Base-by-base conservation (phyloP, 1,140 invertebrate species). In the Drosophila fuyamai region DNA sequence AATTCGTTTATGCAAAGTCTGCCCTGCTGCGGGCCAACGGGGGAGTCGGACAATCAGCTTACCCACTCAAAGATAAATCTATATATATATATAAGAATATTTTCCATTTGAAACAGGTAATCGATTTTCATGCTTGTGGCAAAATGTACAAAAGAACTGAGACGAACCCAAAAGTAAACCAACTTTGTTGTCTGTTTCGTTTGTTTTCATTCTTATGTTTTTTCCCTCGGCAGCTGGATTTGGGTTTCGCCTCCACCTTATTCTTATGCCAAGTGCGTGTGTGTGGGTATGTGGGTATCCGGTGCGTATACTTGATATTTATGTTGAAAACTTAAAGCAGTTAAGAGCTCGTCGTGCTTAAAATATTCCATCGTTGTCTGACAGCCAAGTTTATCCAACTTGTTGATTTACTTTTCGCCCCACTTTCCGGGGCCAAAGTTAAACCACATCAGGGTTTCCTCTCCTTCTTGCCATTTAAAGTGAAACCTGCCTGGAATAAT, bases 91-190 rank as follows among this genome's bases (percentile, higher is more conserved):
- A 32, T 48, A 74, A 59, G 72, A 59, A 57, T 77, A 74, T 88
- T 77, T 88, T 89, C 84, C 84, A 88, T 88, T 88, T 89, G 60
- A 71, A 71, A 89, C 81, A 88, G 84, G 84, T 88, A 88, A 88
- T 88, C 83, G 83, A 88, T 88, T 88, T 88, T 80, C 79, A 83
- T 88, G 83, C 83, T 88, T 88, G 86, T 88, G 83, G 83, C 84
- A 54, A 88, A 80, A 83, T 73, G 76, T 78, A 86, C 83, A 82
- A 88, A 84, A 84, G 56, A 75, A 71, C 46, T 46, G 48, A 66
- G 53, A 74, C 47, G 61, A 76, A 72, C 62, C 47, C 70, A 59
- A 76, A 76, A 58, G 61, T 73, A 74, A 84, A 81, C 48, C 79
- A 88, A 86, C 83, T 86, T 88, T 88, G 83, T 88, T 86, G 77